Base-by-base conservation (phyloP, 2,113 vertebrate genomes). In the Coryphaenoides rupestris region DNA sequence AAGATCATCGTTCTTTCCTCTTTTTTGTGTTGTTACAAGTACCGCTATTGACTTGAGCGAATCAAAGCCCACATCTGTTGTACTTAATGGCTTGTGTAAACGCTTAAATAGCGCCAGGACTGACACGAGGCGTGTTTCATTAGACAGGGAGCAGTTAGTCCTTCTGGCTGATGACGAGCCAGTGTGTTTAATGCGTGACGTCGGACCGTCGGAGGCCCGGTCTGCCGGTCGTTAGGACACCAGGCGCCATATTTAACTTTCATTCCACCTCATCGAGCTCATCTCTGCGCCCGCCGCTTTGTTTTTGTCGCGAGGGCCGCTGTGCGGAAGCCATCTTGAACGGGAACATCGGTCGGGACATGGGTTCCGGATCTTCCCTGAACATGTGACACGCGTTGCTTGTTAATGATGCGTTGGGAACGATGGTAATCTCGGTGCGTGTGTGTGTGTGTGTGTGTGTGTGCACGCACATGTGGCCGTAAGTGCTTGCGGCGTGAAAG, bases 231-330 rank as follows among this genome's bases (percentile, higher is more conserved):
- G 62, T 58, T 58, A 23, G 66, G 54, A 46, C 50, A 45, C 66
- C 69, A 58, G 2, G 23, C 22, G 2, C 23, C n/a, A 52, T 70
- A 63, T 80, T 66, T 78, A 75, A 52, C 62, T 55, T 16, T 46
- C 7, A 55, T 21, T 60, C 3, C 9, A 22, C 13, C 10, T 26
- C 21, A n/a, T n/a, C 45, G 5, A 56, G 62, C 12, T 19, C 21
- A 52, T 1, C 54, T n/a, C 47, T 19, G 12, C 47, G n/a, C 28
- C 53, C n/a, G 33, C 2, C 33, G 7, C 13, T 40, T 2, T 40
- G 9, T 59, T 58, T 40, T 65, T 61, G 49, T 40, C 28, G 10
- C 40, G 58, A 60, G 46, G n/a, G 49, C 62, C 55, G 19, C 28
- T n/a, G 13, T 10, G 58, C 23, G 65, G 46, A 58, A 70, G 19